A percentile compares a stretch with the other conserved stretches of the same genome.
Conservation (phyloP, 2,113 vertebrate species). For the Chionodraco myersi region DNA sequence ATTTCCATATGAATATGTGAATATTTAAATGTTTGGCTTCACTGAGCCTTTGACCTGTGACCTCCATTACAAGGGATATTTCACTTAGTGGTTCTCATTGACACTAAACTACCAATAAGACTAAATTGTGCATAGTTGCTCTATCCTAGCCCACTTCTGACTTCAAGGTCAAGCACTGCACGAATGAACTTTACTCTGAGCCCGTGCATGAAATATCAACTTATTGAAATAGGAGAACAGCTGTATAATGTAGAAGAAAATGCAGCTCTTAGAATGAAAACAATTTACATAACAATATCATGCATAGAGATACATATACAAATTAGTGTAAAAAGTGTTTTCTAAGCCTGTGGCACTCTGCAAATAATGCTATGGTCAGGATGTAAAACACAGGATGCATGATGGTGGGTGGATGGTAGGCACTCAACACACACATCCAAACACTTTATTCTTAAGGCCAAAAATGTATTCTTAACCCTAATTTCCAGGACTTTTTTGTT, state of each 20-base stretch:
- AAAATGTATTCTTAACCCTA: background rate
- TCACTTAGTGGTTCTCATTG: constrained; percentile 36
- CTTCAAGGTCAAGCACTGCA: constrained; percentile 5
- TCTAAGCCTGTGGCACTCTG: constrained; percentile 19
- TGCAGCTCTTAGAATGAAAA: background rate
- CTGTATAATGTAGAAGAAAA: constrained; percentile 3
- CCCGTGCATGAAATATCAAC: background rate
- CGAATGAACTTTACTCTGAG: background rate
- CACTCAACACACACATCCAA: constrained; percentile 24
- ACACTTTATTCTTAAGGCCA: constrained; percentile 17
- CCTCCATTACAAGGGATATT: constrained; percentile 57
- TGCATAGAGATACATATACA: constrained; percentile 8
- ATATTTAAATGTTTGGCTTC: constrained; percentile 59
- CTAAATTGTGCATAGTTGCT: background rate
- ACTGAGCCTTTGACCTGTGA: constrained; percentile 22
- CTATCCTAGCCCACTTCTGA: background rate
- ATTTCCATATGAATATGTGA: constrained; percentile 51
- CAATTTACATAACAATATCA: constrained; percentile 19
- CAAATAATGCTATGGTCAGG: background rate
- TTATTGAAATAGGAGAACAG: background rate
- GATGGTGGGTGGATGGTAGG: constrained; percentile 27
- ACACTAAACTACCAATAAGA: constrained; percentile 30
- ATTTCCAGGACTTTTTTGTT: background rate
- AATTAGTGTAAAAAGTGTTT: constrained; percentile 2
- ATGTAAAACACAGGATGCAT: constrained; percentile 5